Percentiles rank a stretch among this genome's conserved stretches.
Conservation (phyloP, 2,113 vertebrate genomes). For the Anoura caudifer region DNA sequence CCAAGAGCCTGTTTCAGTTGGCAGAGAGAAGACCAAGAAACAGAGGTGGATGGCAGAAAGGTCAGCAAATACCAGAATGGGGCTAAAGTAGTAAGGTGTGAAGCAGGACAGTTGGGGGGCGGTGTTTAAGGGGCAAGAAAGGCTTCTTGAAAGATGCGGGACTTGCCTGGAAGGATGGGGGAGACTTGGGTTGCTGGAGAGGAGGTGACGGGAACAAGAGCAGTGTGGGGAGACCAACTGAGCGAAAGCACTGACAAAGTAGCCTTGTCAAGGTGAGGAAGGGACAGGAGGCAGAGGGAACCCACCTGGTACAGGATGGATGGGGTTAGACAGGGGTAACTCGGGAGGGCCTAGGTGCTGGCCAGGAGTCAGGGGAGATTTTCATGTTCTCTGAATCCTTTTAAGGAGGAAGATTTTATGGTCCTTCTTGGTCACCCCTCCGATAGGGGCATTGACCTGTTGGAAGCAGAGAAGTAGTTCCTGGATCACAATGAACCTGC, state of each 20-base stretch:
- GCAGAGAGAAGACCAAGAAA: background rate
- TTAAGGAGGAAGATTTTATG: background rate
- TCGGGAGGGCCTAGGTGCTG: background rate
- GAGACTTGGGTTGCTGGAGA: background rate
- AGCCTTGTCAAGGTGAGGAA: background rate
- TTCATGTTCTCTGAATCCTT: background rate
- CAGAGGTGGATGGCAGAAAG: background rate
- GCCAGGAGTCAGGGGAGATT: background rate
- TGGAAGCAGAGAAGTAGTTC: background rate
- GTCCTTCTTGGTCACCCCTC: background rate
- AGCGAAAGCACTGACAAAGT: background rate
- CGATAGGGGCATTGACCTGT: background rate
- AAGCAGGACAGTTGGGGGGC: background rate
- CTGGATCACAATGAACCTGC: background rate
- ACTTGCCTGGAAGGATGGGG: background rate
- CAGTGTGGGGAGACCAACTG: background rate
- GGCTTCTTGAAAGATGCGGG: background rate
- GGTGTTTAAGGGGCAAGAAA: background rate
- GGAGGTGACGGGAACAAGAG: fast-evolving
- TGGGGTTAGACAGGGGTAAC: background rate
- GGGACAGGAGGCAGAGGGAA: background rate
- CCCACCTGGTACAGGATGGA: background rate
- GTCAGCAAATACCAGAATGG: background rate
- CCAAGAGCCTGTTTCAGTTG: background rate
- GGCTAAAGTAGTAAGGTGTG: background rate